These are phyloP conservation scores for Himalopsyche phryganea DNA, from an alignment of 1,140 invertebrate genomes.

Conservation along the genomic window DNA sequence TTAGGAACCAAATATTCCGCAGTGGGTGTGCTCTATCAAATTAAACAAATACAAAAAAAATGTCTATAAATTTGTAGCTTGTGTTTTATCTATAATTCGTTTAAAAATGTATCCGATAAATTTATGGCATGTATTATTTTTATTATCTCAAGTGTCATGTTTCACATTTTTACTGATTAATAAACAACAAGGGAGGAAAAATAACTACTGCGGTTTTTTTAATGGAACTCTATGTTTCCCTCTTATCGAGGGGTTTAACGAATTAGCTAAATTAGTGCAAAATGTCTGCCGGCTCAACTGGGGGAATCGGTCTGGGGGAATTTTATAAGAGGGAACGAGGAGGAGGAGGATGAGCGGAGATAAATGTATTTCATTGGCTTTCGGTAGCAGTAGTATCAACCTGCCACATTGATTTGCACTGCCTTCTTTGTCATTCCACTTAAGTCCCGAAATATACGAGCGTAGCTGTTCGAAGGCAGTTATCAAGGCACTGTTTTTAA, in stretches of 20 bases:
- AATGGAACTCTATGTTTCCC: slow-evolving; percentile 50
- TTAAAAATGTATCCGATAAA: background rate
- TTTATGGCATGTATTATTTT: too few relatives aligned
- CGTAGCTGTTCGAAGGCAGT: background rate
- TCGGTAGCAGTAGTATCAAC: slow-evolving; percentile 10
- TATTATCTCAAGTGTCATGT: too few relatives aligned
- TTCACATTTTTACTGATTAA: too few relatives aligned
- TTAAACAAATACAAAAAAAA: too few relatives aligned
- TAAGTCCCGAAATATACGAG: background rate
- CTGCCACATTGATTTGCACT: slow-evolving; percentile 1
- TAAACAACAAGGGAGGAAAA: too few relatives aligned
- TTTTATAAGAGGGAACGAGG: background rate
- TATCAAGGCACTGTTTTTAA: background rate
- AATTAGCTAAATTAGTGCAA: slow-evolving; percentile 16
- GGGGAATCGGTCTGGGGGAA: slow-evolving; percentile 9
- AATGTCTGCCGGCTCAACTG: slow-evolving; percentile 6
- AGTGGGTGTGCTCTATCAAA: too few relatives aligned
- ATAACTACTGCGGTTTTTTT: slow-evolving; percentile 28
- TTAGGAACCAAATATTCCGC: too few relatives aligned
- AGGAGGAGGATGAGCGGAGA: background rate
- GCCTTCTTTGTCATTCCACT: slow-evolving; percentile 2
- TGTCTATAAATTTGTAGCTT: too few relatives aligned
- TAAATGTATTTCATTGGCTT: slow-evolving; percentile 16
- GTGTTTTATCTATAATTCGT: too few relatives aligned
- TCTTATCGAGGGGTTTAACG: slow-evolving; percentile 30